Conservation (phyloP, 2,113 vertebrate genomes). For the Poeciliopsis prolifica region DNA sequence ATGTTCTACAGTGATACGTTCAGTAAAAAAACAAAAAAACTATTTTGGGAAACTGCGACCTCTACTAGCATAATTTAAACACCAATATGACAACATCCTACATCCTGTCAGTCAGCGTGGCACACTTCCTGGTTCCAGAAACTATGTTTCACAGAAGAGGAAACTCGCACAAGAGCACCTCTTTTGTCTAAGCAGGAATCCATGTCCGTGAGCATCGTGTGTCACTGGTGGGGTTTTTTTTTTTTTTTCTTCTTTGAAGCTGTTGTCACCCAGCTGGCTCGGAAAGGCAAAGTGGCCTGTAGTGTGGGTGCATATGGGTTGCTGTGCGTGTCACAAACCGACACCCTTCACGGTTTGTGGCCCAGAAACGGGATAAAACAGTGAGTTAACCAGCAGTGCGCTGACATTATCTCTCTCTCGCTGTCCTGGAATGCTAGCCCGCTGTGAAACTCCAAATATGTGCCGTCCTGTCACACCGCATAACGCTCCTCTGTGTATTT, state of each 20-base stretch:
- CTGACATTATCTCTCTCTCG: conserved; percentile 68
- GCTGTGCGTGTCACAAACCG: conserved; percentile 62
- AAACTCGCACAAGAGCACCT: conserved; percentile 34
- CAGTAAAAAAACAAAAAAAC: conserved; percentile 19
- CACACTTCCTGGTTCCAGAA: conserved; percentile 70
- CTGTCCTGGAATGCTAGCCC: conserved; percentile 64
- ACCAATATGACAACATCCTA: conserved; percentile 42
- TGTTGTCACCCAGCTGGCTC: conserved; percentile 48
- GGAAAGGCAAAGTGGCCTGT: conserved; percentile 40
- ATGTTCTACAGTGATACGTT: conserved; percentile 30
- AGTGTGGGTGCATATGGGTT: conserved; percentile 27
- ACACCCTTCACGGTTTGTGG: conserved; percentile 68
- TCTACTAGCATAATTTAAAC: conserved; percentile 47
- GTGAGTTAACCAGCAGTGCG: conserved; percentile 58
- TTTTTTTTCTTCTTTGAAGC: neutral
- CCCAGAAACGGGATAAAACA: conserved; percentile 68
- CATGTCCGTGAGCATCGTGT: conserved; percentile 40
- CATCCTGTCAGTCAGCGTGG: conserved; percentile 66
- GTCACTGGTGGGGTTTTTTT: conserved; percentile 23
- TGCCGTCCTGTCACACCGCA: conserved; percentile 56
- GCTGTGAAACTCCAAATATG: conserved; percentile 62
- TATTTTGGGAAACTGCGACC: conserved; percentile 43
- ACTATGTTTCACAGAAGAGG: conserved; percentile 41
- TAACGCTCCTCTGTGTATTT: conserved; percentile 28
- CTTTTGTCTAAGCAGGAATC: conserved; percentile 44